Conservation (phyloP, 1,140 invertebrate species). For the Drosophila gunungcola region DNA sequence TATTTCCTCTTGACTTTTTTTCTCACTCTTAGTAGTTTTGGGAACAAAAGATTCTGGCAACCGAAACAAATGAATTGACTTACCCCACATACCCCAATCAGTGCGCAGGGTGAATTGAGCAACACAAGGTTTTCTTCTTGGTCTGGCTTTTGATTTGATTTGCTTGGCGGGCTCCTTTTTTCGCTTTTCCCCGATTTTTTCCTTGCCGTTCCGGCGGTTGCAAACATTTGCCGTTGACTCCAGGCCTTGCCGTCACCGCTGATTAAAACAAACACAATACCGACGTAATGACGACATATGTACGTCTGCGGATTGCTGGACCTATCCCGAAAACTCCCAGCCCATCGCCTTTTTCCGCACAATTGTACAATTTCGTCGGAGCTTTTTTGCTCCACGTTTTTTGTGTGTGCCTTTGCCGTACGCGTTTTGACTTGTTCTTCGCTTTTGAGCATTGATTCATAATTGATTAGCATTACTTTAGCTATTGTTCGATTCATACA, state of each 20-base stretch:
- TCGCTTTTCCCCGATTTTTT: neutral
- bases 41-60: neutral
- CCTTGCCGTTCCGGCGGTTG: slow-evolving; percentile 25
- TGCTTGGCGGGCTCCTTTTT: slow-evolving; percentile 34
- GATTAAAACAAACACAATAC: slow-evolving; percentile 83
- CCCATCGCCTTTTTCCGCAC: slow-evolving; percentile 68
- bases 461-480: slow-evolving; percentile 83
- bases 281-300: slow-evolving; percentile 81
- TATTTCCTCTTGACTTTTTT: neutral
- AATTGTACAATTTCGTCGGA: slow-evolving; percentile 78
- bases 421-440: slow-evolving; percentile 44
- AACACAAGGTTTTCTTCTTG: slow-evolving; percentile 34
- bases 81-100: neutral
- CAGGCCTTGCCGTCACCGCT: slow-evolving; percentile 56
- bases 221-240: slow-evolving; percentile 68
- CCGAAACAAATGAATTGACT: neutral
- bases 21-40: neutral
- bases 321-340: slow-evolving; percentile 8
- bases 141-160: slow-evolving; percentile 62
- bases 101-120: slow-evolving; percentile 3
- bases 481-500: slow-evolving; percentile 69
- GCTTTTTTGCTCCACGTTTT: slow-evolving; percentile 37
- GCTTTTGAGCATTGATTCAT: slow-evolving; percentile 74
- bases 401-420: slow-evolving; percentile 16
- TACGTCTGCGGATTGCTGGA: slow-evolving; percentile 43